A percentile compares a stretch with the other conserved stretches of the same genome.
These are phyloP conservation scores for Excalfactoria chinensis DNA, from an alignment of 2,113 vertebrate species.

Conservation along the genomic window DNA sequence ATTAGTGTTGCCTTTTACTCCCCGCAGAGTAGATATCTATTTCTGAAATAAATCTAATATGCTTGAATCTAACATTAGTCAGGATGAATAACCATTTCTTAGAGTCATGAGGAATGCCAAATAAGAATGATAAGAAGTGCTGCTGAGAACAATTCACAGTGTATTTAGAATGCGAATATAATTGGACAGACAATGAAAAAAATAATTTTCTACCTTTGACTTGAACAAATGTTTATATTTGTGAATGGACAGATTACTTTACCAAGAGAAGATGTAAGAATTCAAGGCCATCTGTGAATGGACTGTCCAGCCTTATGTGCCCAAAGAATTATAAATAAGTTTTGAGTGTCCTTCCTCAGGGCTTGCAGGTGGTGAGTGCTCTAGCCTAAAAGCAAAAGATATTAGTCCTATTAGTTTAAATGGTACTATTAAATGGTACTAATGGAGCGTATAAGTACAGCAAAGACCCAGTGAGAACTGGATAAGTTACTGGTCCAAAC, in stretches of 20 bases:
- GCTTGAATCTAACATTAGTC: background rate
- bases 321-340: background rate
- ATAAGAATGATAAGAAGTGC: background rate
- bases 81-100: background rate
- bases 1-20: background rate
- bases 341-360: background rate
- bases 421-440: background rate
- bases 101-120: background rate
- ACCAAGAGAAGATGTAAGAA: background rate
- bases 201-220: background rate
- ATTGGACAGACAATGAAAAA: background rate
- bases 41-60: background rate
- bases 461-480: background rate
- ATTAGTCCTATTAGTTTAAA: background rate
- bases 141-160: background rate
- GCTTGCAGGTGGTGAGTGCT: background rate
- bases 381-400: background rate
- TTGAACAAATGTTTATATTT: background rate
- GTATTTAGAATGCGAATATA: background rate
- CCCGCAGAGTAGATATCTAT: background rate
- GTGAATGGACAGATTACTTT: background rate
- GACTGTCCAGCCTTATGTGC: background rate
- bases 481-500: background rate
- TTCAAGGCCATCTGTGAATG: accelerated
- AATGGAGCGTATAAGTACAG: background rate